These are phyloP conservation scores for Lampris megalopsis DNA, from an alignment of 2,113 vertebrate species.

Conservation along the genomic window DNA sequence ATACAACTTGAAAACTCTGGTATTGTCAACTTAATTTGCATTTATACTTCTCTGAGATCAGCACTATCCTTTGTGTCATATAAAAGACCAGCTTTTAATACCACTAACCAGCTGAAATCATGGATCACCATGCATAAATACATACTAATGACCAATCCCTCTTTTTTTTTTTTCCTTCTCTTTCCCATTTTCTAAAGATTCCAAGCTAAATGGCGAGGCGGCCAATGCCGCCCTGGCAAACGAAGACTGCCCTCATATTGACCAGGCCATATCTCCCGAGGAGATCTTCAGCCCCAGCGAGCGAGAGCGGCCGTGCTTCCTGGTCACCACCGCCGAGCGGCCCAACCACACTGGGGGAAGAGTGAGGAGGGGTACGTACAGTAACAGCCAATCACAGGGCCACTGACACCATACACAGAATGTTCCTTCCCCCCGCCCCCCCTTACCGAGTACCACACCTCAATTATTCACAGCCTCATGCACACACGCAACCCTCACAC, in stretches of 20 bases:
- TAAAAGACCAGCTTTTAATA: background rate
- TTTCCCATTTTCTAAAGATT: constrained; percentile 86
- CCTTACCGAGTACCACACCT: constrained; percentile 58
- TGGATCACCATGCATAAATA: background rate
- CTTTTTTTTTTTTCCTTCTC: constrained; percentile 87
- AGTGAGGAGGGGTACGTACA: constrained; percentile 99
- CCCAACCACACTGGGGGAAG: constrained; percentile 94
- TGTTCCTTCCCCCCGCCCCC: background rate
- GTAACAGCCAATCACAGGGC: constrained; percentile 81
- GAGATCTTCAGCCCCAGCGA: constrained; percentile 96
- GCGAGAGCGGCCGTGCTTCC: constrained; percentile 98
- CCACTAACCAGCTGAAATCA: background rate
- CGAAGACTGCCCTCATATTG: constrained; percentile 99
- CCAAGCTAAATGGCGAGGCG: constrained; percentile 98
- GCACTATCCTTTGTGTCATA: background rate
- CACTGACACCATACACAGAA: constrained; percentile 72
- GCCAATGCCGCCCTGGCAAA: constrained; percentile 98
- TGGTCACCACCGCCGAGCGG: constrained; percentile 97
- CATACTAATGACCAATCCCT: too few species aligned
- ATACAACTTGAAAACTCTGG: too few species aligned
- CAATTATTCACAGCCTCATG: constrained; percentile 41
- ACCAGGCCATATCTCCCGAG: constrained; percentile 98
- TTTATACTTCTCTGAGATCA: background rate
- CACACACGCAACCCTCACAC: constrained; percentile 35
- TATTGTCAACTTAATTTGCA: too few species aligned